Base-by-base conservation (phyloP, 2,888 invertebrate species). In the Eurytoma californica region DNA sequence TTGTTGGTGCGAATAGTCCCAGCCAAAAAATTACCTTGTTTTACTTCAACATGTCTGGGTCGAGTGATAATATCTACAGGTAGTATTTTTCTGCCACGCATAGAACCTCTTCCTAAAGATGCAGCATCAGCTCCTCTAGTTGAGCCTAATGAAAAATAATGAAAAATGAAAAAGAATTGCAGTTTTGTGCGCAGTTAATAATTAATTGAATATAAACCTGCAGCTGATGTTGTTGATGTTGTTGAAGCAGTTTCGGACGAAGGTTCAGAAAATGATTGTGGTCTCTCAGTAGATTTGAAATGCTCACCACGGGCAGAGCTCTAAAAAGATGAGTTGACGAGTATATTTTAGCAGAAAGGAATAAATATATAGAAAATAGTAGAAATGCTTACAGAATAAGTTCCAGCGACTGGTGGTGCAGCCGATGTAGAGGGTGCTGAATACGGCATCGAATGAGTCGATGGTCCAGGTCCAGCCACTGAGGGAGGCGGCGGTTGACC, bases 61-160 rank as follows among this genome's bases (percentile, higher is more conserved):
- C 87, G 85, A 3, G 91, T 92, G 3, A 91, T 83, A 0, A 93
- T 83, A 39, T 92, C 92, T 0, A 91, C 88, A 2, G 91, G 86
- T 0, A 92, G 84, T 0, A 91, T 84, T 3, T 93, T 91, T 0
- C 92, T 91, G 0, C 94, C 93, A 14, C 94, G 91, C 9, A 92
- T 90, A 0, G 91, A 91, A 0, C 94, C 94, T 47, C 93, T 91
- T 0, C 92, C 92, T 3, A 88, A 86, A 53, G 74, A 55, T 66
- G 49, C 14, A 9, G 67, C 75, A 5, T 39, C 75, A 14, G 53
- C 20, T 47, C 67, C 79, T 16, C 51, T 55, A 58, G 51, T 63
- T 14, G 80, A 77, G 28, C 80, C 80, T 80, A 66, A 28, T 20
- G 51, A 20, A 51, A 60, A 58, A 55, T 3, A 61, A 18, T n/a